phyloP scores from a whole-genome alignment of 2,113 vertebrate species.

The Camelus bactrianus region DNA sequence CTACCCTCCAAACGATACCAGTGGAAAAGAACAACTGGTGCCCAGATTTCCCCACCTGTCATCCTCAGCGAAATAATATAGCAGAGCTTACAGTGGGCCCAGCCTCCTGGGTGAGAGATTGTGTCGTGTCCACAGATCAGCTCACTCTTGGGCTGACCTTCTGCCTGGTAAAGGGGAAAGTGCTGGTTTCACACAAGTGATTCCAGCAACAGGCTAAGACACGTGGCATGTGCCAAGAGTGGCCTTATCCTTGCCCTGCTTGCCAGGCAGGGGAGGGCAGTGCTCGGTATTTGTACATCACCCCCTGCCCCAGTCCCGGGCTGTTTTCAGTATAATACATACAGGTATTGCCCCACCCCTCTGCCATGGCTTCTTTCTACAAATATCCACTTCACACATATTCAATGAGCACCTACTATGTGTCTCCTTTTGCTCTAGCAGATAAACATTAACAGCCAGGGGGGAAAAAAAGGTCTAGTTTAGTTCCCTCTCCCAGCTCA shows the following conservation, averaged over 20 bases:
- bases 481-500: background rate
- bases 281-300: background rate
- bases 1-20: conserved; percentile 75
- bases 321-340: conserved; percentile 43
- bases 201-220: conserved; percentile 67
- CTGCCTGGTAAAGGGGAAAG: conserved; percentile 67
- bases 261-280: conserved; percentile 23
- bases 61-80: conserved; percentile 76
- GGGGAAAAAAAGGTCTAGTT: background rate
- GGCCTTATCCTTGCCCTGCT: conserved; percentile 43
- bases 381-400: conserved; percentile 20
- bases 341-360: background rate
- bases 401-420: background rate
- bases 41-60: conserved; percentile 81
- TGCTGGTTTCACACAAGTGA: conserved; percentile 68
- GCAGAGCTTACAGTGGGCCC: conserved; percentile 60
- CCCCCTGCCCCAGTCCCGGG: too few relatives aligned
- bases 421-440: conserved; percentile 24
- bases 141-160: conserved; percentile 78
- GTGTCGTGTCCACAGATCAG: conserved; percentile 69
- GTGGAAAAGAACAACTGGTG: conserved; percentile 84
- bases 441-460: background rate
- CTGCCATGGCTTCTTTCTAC: background rate
- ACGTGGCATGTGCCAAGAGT: conserved; percentile 49
- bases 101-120: conserved; percentile 74